phyloP scores from a whole-genome alignment of 2,797 vertebrate species.

The Coracias cyanogaster region DNA sequence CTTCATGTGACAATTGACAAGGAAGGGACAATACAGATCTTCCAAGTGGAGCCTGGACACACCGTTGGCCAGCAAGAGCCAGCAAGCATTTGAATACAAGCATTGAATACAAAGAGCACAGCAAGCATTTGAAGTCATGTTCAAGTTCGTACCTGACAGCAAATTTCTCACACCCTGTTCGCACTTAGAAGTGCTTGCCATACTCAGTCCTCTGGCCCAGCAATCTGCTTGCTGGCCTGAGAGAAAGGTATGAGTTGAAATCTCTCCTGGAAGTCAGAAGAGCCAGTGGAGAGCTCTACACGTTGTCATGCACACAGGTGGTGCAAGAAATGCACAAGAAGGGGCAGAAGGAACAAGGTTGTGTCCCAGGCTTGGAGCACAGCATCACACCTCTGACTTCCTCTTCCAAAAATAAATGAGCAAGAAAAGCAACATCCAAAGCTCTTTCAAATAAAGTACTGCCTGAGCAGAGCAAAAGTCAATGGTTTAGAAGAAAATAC shows the following conservation, averaged over 20 bases:
- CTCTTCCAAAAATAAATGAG: background rate
- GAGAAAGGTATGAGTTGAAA: background rate
- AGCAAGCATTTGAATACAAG: too few relatives aligned
- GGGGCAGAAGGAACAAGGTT: background rate
- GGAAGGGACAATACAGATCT: too few relatives aligned
- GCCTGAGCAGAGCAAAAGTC: background rate
- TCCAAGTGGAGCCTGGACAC: too few relatives aligned
- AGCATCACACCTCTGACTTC: background rate
- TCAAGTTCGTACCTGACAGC: background rate
- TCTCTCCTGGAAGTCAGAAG: background rate
- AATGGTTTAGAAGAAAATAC: background rate
- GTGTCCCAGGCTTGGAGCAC: background rate
- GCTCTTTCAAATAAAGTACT: background rate
- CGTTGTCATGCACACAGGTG: accelerated
- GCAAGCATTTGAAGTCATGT: accelerated
- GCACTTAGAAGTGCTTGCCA: background rate
- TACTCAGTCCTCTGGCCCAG: background rate
- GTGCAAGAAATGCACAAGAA: background rate
- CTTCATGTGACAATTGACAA: too few relatives aligned
- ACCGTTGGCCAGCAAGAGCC: too few relatives aligned
- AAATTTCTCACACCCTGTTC: background rate
- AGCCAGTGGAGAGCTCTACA: background rate
- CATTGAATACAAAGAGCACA: background rate
- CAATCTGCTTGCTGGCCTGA: accelerated
- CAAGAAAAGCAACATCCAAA: accelerated